Percentiles rank a stretch among this genome's conserved stretches.
Evolutionary conservation across 2,888 invertebrate species (phyloP).

Genomic region (Melanchra persicariae): DNA sequence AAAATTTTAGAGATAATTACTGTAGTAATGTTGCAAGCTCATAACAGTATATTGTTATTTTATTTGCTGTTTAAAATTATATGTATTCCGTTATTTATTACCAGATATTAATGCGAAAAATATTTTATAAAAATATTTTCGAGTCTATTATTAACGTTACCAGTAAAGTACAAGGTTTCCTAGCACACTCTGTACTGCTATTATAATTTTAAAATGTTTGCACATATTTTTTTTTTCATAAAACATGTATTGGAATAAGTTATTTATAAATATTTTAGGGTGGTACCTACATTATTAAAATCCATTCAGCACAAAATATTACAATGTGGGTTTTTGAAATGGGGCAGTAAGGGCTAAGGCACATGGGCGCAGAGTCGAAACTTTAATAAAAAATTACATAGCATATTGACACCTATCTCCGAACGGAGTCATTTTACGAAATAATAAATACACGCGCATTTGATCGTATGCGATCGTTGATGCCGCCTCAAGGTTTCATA

Average conservation of each 20-base stretch:
- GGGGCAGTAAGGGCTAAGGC: neutral
- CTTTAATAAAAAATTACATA: too few species aligned
- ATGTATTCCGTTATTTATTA: slow-evolving; percentile 19
- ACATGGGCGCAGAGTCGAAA: neutral
- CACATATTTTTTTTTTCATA: too few species aligned
- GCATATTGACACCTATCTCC: neutral
- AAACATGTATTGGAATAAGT: slow-evolving; percentile 26
- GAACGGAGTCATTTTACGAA: neutral
- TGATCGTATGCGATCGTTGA: neutral
- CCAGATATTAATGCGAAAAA: slow-evolving; percentile 33
- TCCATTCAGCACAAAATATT: slow-evolving; percentile 29
- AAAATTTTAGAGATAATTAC: slow-evolving; percentile 19
- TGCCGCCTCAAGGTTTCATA: too few species aligned
- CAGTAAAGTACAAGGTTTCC: slow-evolving; percentile 46
- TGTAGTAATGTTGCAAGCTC: slow-evolving; percentile 21
- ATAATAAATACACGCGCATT: neutral
- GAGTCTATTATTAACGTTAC: slow-evolving; percentile 51
- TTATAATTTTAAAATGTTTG: slow-evolving; percentile 18
- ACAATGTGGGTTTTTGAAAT: neutral
- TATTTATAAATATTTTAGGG: slow-evolving; percentile 26
- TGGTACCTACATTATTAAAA: slow-evolving; percentile 20
- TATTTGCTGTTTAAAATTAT: slow-evolving; percentile 22
- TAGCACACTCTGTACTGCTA: slow-evolving; percentile 15
- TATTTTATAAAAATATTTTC: slow-evolving; percentile 39
- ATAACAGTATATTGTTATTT: slow-evolving; percentile 23